phyloP scores from a whole-genome alignment of 2,888 invertebrate species.

The Ochropleura leucogaster region DNA sequence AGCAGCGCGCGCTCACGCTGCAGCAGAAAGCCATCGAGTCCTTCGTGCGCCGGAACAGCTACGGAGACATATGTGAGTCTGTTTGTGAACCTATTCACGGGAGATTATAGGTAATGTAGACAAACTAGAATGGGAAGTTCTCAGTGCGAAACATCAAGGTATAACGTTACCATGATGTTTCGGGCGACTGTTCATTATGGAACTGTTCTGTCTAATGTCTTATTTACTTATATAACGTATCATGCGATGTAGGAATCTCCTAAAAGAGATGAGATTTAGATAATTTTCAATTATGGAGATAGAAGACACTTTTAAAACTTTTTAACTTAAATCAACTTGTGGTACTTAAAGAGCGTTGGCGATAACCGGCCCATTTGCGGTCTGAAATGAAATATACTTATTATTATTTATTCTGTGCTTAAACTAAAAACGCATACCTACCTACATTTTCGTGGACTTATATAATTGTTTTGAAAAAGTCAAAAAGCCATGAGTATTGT shows the following conservation, averaged over 20 bases:
- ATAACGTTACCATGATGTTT: neutral
- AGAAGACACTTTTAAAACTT: no score
- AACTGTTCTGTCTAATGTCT: neutral
- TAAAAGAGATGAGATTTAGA: no score
- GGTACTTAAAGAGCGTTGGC: neutral
- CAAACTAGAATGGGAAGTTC: neutral
- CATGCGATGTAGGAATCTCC: no score
- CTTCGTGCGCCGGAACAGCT: conserved; percentile 93
- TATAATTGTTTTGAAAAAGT: no score
- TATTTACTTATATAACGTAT: no score
- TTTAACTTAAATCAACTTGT: neutral
- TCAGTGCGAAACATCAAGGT: neutral
- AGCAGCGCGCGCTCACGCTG: conserved; percentile 89
- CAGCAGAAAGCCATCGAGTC: conserved; percentile 92
- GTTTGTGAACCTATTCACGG: neutral
- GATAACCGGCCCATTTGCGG: no score
- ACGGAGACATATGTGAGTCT: conserved; percentile 93
- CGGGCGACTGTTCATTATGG: neutral
- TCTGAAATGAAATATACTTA: no score
- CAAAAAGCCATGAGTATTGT: no score
- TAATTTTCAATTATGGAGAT: no score
- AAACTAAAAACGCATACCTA: no score
- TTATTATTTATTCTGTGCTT: no score
- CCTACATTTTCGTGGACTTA: no score
- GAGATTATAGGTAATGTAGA: neutral